Conservation (phyloP, 1,140 invertebrate species). For the Meloidogyne exigua region DNA sequence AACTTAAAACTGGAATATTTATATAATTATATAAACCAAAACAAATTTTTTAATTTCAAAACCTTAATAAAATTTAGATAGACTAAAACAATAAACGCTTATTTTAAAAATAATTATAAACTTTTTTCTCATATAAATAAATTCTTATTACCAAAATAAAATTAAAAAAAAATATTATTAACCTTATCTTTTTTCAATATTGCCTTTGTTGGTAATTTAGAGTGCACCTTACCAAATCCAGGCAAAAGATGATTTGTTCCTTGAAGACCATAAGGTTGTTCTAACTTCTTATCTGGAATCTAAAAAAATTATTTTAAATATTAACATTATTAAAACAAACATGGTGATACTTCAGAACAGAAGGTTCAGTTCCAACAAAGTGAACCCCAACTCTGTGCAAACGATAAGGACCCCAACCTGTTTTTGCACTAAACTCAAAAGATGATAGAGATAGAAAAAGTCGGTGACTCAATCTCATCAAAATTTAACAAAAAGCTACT, state of each 20-base stretch:
- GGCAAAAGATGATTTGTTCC: constrained; percentile 60
- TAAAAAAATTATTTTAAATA: constrained; percentile 37
- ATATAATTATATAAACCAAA: too few species aligned
- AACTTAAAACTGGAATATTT: too few species aligned
- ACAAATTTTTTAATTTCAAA: too few species aligned
- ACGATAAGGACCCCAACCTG: constrained; percentile 59
- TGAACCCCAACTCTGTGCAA: constrained; percentile 55
- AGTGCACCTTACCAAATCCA: constrained; percentile 52
- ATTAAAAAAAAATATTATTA: too few species aligned
- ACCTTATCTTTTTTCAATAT: constrained; percentile 72
- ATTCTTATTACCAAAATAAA: too few species aligned
- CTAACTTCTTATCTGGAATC: constrained; percentile 59
- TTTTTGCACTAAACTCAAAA: constrained; percentile 35
- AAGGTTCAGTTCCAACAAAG: constrained; percentile 62
- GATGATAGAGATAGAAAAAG: constrained; percentile 3
- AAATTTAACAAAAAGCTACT: neutral
- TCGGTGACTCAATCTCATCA: constrained; percentile 4
- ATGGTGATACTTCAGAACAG: constrained; percentile 58
- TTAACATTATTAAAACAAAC: constrained; percentile 37
- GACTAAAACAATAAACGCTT: too few species aligned
- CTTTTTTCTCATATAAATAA: too few species aligned
- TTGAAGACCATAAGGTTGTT: constrained; percentile 58
- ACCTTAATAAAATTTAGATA: too few species aligned
- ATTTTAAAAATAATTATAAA: too few species aligned
- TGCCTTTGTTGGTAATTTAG: constrained; percentile 57